phyloP scores from a whole-genome alignment of 53 echinoderm and acorn worm genomes.

The Antedon mediterranea region DNA sequence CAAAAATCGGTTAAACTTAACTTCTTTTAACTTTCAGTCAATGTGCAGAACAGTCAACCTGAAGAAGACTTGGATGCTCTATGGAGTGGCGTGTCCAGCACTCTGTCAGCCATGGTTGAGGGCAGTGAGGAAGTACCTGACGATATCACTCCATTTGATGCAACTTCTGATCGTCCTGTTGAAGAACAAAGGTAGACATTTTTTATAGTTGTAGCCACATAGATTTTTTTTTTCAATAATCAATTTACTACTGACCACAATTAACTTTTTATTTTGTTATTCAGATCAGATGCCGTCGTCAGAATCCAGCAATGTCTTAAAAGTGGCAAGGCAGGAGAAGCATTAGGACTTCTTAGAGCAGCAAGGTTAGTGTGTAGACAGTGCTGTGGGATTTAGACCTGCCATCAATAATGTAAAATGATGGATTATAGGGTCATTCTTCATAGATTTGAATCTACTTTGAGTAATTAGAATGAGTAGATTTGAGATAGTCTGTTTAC shows the following conservation, averaged over 20 bases:
- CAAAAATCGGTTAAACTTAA: too few species aligned
- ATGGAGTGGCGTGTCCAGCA: constrained; percentile 65
- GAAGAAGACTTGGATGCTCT: constrained; percentile 44
- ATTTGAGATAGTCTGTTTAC: too few species aligned
- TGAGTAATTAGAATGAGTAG: too few species aligned
- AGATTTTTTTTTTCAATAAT: background rate
- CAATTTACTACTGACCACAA: background rate
- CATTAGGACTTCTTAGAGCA: constrained; percentile 70
- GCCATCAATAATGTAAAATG: too few species aligned
- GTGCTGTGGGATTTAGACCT: constrained; percentile 3
- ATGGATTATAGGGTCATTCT: too few species aligned
- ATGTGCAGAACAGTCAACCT: background rate
- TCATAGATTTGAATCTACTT: background rate
- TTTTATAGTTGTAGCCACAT: background rate
- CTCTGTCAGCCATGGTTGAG: constrained; percentile 74
- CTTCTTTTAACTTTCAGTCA: background rate
- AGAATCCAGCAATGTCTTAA: constrained; percentile 60
- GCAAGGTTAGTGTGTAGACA: too few species aligned
- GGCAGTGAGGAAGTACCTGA: constrained; percentile 78
- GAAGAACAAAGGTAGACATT: constrained; percentile 80
- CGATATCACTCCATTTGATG: constrained; percentile 88
- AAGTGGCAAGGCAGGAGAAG: constrained; percentile 64
- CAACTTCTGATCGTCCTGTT: constrained; percentile 79
- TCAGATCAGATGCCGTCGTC: constrained; percentile 86
- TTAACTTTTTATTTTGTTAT: too few species aligned